Evolutionary conservation across 2,797 vertebrate genomes (phyloP), one percentile per base, ranked within the genome.

Genomic region (Tarsius wallacei): DNA sequence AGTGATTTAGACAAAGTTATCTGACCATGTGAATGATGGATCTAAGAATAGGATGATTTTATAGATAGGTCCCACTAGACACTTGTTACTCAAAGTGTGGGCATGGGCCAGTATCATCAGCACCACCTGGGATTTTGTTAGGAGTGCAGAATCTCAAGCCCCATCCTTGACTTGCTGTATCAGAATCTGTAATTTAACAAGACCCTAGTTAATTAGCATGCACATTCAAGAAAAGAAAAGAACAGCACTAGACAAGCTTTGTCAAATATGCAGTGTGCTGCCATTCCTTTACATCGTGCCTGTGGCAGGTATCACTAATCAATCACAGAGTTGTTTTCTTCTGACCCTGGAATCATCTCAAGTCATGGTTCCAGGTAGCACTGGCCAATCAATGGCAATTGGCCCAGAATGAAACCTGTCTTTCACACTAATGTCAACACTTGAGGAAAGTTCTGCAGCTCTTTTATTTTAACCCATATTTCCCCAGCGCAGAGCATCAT

Each of bases 291-390:
- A 2, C 15, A 7, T 1, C 11, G 4, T 82, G 66, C 33, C 63
- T 1, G 0, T 13, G 31, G 53, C 86, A 95, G 93, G 21, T 93
- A 86, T 94, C 84, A 70, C 21, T 68, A 71, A 78, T 85, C 84
- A 55, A 71, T 42, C 82, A 36, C 47, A 55, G 94, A 93, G 31
- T 33, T 70, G 36, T 17, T 86, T 80, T 68, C 57, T 77, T 66
- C 63, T 28, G 19, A 53, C 59, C 49, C 71, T 33, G 47, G 70
- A 74, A 33, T 84, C 53, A 21, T 74, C 78, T 81, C 51, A 42
- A 70, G 49, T 26, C 59, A 13, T 21, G 16, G 14, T 53, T 80
- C 12, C 17, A 47, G 42, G 42, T 31, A 81, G 70, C n/a, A n/a
- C 10, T n/a, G 24, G 49, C 19, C 17, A 9, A 31, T 36, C 21